Evolutionary conservation across 1,140 invertebrate genomes (phyloP).

Genomic region (Calliopsis andreniformis): DNA sequence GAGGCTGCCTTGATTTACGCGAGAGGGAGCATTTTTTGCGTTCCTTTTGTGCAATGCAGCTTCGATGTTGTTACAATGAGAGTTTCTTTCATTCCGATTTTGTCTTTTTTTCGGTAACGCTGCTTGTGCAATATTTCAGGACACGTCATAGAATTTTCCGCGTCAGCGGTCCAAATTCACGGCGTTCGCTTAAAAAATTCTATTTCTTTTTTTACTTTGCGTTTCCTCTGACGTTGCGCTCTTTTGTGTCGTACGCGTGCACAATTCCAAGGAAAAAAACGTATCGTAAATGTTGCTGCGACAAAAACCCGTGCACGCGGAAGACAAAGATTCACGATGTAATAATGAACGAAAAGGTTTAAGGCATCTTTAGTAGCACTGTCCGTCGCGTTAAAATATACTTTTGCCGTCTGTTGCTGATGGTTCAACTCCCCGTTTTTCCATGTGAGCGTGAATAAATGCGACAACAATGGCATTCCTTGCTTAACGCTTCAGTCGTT

Average conservation of each 20-base stretch:
- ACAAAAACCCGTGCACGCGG: background rate
- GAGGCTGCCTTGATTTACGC: constrained; percentile 12
- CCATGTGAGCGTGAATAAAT: too few relatives aligned
- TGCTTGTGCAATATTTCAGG: constrained; percentile 24
- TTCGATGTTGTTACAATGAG: constrained; percentile 1
- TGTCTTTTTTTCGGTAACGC: background rate
- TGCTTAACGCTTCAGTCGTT: background rate
- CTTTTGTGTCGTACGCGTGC: background rate
- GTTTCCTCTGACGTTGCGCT: background rate
- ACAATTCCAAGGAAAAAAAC: background rate
- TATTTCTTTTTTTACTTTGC: background rate
- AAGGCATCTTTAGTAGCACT: background rate
- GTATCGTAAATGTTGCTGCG: background rate
- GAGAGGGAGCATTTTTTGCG: constrained; percentile 10
- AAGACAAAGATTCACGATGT: background rate
- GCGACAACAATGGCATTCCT: background rate
- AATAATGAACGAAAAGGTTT: constrained; percentile 8
- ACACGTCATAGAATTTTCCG: constrained; percentile 12
- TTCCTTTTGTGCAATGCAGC: background rate
- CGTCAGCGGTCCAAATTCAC: constrained; percentile 12
- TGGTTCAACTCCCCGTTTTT: constrained; percentile 9
- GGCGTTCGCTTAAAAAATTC: constrained; percentile 19
- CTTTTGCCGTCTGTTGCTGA: constrained; percentile 14
- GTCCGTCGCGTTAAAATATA: constrained; percentile 5
- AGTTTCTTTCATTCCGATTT: constrained; percentile 5